These are phyloP conservation scores for Heterodera filipjevi DNA, from an alignment of 2,888 invertebrate genomes.

Conservation along the genomic window DNA sequence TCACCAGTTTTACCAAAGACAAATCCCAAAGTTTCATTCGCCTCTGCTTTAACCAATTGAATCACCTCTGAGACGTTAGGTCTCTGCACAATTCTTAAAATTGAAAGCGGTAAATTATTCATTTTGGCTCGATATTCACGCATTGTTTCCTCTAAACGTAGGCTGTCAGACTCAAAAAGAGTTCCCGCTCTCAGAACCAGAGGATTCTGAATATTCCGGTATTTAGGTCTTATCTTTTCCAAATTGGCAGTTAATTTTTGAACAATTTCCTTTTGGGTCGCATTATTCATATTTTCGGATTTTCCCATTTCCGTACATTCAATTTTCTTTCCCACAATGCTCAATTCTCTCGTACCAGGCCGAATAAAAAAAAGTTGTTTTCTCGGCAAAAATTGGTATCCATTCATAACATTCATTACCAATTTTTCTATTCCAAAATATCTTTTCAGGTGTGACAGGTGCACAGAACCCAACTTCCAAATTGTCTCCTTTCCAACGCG, in stretches of 20 bases:
- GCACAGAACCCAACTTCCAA: constrained; percentile 3
- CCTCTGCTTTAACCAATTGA: not conserved
- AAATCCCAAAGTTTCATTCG: not conserved
- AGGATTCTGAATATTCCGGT: not conserved
- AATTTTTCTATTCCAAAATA: not conserved
- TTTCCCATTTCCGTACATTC: not conserved
- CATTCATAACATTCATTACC: not conserved
- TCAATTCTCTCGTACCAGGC: not conserved
- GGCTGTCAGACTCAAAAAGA: not conserved
- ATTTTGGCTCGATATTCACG: not conserved
- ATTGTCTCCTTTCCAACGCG: not conserved
- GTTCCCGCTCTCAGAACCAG: not conserved
- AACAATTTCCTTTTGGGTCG: constrained; percentile 3
- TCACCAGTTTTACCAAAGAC: not conserved
- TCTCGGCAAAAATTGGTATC: not conserved
- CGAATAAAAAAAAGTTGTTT: not conserved
- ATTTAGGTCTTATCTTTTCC: not conserved
- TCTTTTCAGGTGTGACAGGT: not conserved
- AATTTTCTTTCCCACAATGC: not conserved
- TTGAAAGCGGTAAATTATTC: not conserved
- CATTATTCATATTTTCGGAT: not conserved
- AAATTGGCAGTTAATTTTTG: not conserved
- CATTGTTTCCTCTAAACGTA: not conserved
- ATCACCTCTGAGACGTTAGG: not conserved
- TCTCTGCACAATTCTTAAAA: not conserved